A percentile compares a stretch with the other conserved stretches of the same genome.
These are phyloP conservation scores for Zaprionus lineosus DNA, from an alignment of 2,888 invertebrate species.

Conservation along the genomic window DNA sequence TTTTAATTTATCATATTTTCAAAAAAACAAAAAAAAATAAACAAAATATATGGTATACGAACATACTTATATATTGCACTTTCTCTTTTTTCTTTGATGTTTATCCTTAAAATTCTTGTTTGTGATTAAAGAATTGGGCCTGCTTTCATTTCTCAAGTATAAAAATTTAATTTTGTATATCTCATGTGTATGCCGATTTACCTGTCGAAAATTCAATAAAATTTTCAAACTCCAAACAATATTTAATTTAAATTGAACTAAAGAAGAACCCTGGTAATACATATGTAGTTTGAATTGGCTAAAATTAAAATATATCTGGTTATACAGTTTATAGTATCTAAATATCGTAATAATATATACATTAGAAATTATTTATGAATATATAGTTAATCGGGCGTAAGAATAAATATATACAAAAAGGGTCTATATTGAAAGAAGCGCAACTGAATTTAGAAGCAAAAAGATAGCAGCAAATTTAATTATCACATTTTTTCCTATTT, in stretches of 20 bases:
- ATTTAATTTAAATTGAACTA: no score
- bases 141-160: no score
- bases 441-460: slow-evolving; percentile 34
- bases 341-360: slow-evolving; percentile 51
- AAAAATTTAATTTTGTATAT: no score
- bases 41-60: slow-evolving; percentile 48
- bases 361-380: slow-evolving; percentile 35
- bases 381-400: slow-evolving; percentile 41
- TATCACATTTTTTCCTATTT: slow-evolving; percentile 59
- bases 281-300: slow-evolving; percentile 8
- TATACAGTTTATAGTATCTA: background rate
- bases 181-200: no score
- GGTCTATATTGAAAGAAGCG: background rate
- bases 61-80: slow-evolving; percentile 32
- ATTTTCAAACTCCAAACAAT: no score
- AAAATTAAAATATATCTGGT: slow-evolving; percentile 1
- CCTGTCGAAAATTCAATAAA: no score
- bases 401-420: background rate
- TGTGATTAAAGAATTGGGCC: no score
- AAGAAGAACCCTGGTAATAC: background rate
- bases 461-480: slow-evolving; percentile 47
- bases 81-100: slow-evolving; percentile 2
- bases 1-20: slow-evolving; percentile 65
- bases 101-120: no score
- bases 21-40: slow-evolving; percentile 38